phyloP scores from a whole-genome alignment of 2,113 vertebrate genomes.

The Eleginops maclovinus region DNA sequence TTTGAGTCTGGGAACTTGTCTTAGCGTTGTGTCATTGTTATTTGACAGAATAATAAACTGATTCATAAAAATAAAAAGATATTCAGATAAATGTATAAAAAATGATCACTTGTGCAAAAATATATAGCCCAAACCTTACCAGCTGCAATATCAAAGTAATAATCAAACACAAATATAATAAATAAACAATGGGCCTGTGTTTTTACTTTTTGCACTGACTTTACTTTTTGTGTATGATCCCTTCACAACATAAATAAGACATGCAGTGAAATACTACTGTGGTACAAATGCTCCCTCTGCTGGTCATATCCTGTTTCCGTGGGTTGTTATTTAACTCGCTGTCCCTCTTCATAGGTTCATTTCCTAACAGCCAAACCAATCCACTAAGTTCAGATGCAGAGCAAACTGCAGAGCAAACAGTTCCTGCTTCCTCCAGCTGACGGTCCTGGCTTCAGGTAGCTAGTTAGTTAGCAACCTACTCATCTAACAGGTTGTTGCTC shows the following conservation, averaged over 20 bases:
- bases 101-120: neutral
- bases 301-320: neutral
- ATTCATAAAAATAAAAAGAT: neutral
- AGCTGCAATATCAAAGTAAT: too few species aligned
- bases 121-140: too few species aligned
- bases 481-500: too few species aligned
- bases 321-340: conserved; percentile 24
- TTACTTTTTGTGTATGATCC: too few species aligned
- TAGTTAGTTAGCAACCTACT: neutral
- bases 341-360: neutral
- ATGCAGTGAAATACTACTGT: neutral
- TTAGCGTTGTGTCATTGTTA: neutral
- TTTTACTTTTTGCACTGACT: too few species aligned
- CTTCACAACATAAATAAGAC: too few species aligned
- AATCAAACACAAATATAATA: neutral
- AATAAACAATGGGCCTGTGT: neutral
- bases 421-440: conserved; percentile 28
- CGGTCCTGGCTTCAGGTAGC: conserved; percentile 35
- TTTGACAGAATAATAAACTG: neutral
- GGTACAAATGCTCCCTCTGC: conserved; percentile 39
- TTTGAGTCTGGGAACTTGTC: neutral
- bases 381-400: neutral
- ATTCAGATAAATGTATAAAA: neutral
- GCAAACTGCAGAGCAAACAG: too few species aligned
- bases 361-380: neutral